phyloP scores from a whole-genome alignment of 2,797 vertebrate genomes.

The Manis pentadactyla region DNA sequence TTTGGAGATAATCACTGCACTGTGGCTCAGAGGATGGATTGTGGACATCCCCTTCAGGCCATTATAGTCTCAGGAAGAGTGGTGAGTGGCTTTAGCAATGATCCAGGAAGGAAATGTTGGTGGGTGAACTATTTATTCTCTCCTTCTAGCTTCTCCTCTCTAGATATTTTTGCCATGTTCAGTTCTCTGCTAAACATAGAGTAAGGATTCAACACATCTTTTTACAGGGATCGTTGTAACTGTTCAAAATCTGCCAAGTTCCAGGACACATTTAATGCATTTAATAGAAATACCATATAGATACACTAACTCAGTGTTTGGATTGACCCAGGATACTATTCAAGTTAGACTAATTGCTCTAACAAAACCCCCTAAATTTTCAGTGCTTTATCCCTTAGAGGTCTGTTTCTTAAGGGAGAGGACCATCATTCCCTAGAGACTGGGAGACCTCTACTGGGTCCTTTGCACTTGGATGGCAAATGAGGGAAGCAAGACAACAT shows the following conservation, averaged over 20 bases:
- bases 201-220: neutral
- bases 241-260: neutral
- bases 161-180: neutral
- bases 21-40: neutral
- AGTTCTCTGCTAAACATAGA: neutral
- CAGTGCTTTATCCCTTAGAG: neutral
- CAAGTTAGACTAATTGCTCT: neutral
- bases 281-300: neutral
- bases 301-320: neutral
- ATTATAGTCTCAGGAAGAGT: neutral
- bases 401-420: neutral
- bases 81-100: neutral
- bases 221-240: neutral
- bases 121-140: neutral
- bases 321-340: neutral
- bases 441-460: neutral
- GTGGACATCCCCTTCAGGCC: neutral
- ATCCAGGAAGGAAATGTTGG: neutral
- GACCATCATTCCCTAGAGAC: neutral
- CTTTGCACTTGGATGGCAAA: neutral
- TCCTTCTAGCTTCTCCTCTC: neutral
- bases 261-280: neutral
- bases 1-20: neutral
- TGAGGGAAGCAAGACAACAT: neutral
- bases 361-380: neutral